Conservation (phyloP, 35 echinoderm and acorn worm species). For the Heliocidaris tuberculata region DNA sequence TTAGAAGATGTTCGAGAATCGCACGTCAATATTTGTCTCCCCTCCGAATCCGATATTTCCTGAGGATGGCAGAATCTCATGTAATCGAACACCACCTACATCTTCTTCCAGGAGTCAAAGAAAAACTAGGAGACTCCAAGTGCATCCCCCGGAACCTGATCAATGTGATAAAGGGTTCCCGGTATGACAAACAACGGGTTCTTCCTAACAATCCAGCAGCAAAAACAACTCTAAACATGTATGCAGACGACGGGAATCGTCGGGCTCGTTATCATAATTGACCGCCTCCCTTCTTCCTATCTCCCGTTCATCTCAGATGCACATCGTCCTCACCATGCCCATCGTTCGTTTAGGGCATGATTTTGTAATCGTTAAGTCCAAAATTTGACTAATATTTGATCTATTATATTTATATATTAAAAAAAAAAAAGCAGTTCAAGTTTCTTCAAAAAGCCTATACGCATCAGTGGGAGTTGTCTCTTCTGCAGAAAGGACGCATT, state of each 20-base stretch:
- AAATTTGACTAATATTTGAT: too few species aligned
- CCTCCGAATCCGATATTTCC: neutral
- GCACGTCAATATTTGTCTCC: neutral
- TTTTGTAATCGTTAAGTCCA: too few species aligned
- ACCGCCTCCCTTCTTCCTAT: too few species aligned
- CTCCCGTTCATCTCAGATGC: too few species aligned
- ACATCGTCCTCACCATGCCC: too few species aligned
- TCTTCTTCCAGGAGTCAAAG: neutral
- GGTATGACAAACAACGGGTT: neutral
- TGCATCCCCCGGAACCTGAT: neutral
- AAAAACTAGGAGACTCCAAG: neutral
- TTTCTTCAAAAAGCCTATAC: too few species aligned
- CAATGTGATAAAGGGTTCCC: neutral
- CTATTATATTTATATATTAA: too few species aligned
- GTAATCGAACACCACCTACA: neutral
- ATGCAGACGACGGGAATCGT: neutral
- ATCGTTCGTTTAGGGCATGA: too few species aligned
- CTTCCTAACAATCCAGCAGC: neutral
- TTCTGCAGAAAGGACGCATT: too few species aligned
- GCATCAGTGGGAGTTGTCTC: too few species aligned
- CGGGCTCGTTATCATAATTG: too few species aligned
- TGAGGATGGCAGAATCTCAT: neutral
- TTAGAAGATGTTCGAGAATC: neutral
- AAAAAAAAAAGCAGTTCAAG: too few species aligned
- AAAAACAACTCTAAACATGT: neutral